These are phyloP conservation scores for Microplitis demolitor DNA, from an alignment of 1,140 invertebrate genomes.

Conservation along the genomic window DNA sequence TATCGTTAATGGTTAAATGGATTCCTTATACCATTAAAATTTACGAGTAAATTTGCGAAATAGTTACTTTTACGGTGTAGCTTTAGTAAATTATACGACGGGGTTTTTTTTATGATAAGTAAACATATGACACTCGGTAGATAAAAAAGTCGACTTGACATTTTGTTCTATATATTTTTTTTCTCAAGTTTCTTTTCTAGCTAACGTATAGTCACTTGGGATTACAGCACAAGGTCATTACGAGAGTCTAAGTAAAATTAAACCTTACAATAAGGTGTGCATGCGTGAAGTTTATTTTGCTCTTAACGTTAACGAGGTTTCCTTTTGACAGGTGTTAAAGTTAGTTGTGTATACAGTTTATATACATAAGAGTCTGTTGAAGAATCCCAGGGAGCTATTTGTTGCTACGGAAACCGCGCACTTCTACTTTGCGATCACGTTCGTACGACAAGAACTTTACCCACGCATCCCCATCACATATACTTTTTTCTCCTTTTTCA, in stretches of 20 bases:
- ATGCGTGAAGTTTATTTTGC: conserved; percentile 9
- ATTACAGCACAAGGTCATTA: too few relatives aligned
- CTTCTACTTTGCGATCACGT: conserved; percentile 31
- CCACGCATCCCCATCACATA: not conserved
- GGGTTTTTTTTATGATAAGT: too few relatives aligned
- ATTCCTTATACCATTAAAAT: too few relatives aligned
- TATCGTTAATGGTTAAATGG: too few relatives aligned
- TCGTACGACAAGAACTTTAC: conserved; percentile 24
- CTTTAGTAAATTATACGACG: too few relatives aligned
- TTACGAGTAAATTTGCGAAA: too few relatives aligned
- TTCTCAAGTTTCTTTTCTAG: not conserved
- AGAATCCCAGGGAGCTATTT: conserved; percentile 11
- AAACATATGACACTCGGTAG: too few relatives aligned
- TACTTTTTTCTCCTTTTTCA: not conserved
- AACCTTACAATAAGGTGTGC: not conserved
- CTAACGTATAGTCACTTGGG: too few relatives aligned
- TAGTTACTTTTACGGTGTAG: too few relatives aligned
- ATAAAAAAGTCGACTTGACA: too few relatives aligned
- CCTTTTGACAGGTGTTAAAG: not conserved
- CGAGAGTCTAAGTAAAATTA: not conserved
- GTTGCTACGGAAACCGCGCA: conserved; percentile 29
- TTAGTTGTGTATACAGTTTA: too few relatives aligned
- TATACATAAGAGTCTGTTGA: not conserved
- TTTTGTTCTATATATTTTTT: not conserved
- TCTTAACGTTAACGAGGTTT: conserved; percentile 25